phyloP scores from a whole-genome alignment of 2,888 invertebrate genomes.

The Myopa testacea region DNA sequence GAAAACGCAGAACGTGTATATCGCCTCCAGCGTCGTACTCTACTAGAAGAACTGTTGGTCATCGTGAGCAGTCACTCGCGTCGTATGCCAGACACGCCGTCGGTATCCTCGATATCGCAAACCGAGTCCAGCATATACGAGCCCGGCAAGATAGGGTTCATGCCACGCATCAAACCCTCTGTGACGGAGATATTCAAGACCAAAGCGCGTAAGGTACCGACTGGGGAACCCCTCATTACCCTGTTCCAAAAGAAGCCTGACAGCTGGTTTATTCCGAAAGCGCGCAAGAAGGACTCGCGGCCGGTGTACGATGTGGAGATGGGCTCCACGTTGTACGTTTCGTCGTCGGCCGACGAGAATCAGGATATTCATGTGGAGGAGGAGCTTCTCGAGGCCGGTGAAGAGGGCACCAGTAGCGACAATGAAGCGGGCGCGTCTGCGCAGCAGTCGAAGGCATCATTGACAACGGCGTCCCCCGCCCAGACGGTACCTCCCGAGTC shows the following conservation, averaged over 20 bases:
- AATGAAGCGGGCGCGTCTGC: slow-evolving; percentile 44
- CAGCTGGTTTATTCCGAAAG: slow-evolving; percentile 50
- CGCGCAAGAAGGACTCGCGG: slow-evolving; percentile 48
- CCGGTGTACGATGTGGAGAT: slow-evolving; percentile 62
- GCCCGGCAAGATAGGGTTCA: slow-evolving; percentile 76
- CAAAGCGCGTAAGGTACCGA: slow-evolving; percentile 45
- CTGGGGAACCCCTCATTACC: slow-evolving; percentile 46
- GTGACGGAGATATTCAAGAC: slow-evolving; percentile 56
- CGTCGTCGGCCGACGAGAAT: slow-evolving; percentile 62
- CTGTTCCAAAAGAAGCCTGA: slow-evolving; percentile 52
- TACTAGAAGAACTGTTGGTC: slow-evolving; percentile 71
- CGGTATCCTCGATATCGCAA: slow-evolving; percentile 59
- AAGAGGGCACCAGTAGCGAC: slow-evolving; percentile 50
- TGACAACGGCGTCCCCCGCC: neutral
- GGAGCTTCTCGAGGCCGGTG: slow-evolving; percentile 58
- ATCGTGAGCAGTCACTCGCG: slow-evolving; percentile 60
- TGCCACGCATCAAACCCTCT: slow-evolving; percentile 67
- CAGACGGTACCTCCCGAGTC: neutral
- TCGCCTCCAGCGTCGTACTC: slow-evolving; percentile 71
- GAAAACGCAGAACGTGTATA: slow-evolving; percentile 49
- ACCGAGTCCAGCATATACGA: slow-evolving; percentile 70
- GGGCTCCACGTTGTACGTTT: slow-evolving; percentile 62
- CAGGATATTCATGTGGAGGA: slow-evolving; percentile 58
- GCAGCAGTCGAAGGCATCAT: neutral
- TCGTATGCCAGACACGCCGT: slow-evolving; percentile 60